Evolutionary conservation across 2,797 vertebrate genomes (phyloP).

Genomic region (Morus bassanus): DNA sequence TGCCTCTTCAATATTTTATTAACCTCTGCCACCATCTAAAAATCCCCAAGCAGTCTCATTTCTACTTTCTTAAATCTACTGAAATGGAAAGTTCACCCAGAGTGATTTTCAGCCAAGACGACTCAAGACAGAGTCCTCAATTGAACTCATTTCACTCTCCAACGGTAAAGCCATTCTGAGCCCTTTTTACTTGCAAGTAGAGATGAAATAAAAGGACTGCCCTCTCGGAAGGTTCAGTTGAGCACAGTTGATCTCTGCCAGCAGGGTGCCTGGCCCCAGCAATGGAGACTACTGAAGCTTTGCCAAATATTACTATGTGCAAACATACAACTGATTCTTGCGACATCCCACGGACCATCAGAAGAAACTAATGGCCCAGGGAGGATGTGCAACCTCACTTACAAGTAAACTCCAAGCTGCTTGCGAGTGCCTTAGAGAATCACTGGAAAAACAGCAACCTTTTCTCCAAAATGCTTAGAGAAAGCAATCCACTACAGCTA

Average conservation of each 20-base stretch:
- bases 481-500: neutral
- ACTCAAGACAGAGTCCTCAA: slow-evolving; percentile 38
- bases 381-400: neutral
- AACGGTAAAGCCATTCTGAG: neutral
- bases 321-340: neutral
- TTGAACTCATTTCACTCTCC: slow-evolving; percentile 17
- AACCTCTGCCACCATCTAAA: neutral
- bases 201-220: neutral
- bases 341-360: neutral
- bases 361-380: neutral
- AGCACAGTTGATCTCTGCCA: neutral
- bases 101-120: slow-evolving; percentile 4
- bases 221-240: neutral
- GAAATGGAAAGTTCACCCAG: slow-evolving; percentile 33
- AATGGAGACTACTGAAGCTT: neutral
- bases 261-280: neutral
- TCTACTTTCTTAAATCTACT: neutral
- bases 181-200: neutral
- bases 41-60: slow-evolving; percentile 23
- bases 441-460: neutral
- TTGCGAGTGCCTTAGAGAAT: neutral
- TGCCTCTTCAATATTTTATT: slow-evolving; percentile 39
- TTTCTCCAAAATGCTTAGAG: neutral
- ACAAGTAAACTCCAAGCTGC: neutral
- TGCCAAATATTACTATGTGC: neutral